Evolutionary conservation across 2,797 vertebrate genomes (phyloP).

Genomic region (Sparidentex hasta): DNA sequence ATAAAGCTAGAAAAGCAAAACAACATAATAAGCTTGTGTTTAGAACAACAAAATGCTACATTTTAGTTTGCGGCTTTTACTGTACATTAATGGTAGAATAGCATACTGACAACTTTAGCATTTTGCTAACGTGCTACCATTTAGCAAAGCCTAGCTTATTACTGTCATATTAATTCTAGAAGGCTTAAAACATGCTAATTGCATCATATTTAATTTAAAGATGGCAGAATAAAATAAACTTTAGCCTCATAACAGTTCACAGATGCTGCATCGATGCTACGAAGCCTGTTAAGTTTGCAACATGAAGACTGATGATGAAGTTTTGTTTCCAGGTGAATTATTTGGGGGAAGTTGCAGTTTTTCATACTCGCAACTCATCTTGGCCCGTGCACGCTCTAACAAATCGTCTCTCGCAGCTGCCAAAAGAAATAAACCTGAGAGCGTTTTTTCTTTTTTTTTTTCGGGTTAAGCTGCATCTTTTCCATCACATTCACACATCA

Average conservation of each 20-base stretch:
- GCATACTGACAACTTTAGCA: too few species aligned
- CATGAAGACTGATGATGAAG: neutral
- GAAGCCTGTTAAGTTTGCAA: neutral
- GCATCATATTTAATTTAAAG: neutral
- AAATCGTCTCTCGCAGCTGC: conserved; percentile 13
- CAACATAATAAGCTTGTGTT: neutral
- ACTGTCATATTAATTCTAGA: too few species aligned
- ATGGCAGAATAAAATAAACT: too few species aligned
- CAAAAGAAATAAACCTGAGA: neutral
- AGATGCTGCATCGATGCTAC: neutral
- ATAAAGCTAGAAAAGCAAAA: too few species aligned
- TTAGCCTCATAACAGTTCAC: too few species aligned
- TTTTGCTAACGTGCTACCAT: too few species aligned
- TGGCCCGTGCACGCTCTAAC: neutral
- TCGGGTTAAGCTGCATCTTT: neutral
- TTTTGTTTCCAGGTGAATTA: neutral
- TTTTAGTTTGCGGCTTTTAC: too few species aligned
- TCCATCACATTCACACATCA: conserved; percentile 23
- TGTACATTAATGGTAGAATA: too few species aligned
- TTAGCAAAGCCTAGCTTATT: too few species aligned
- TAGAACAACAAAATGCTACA: too few species aligned
- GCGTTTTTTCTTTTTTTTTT: neutral
- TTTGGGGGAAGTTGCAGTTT: neutral
- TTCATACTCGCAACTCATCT: too few species aligned
- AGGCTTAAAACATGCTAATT: too few species aligned